These are phyloP conservation scores for Colletes collaris DNA, from an alignment of 2,888 invertebrate genomes.

Conservation along the genomic window DNA sequence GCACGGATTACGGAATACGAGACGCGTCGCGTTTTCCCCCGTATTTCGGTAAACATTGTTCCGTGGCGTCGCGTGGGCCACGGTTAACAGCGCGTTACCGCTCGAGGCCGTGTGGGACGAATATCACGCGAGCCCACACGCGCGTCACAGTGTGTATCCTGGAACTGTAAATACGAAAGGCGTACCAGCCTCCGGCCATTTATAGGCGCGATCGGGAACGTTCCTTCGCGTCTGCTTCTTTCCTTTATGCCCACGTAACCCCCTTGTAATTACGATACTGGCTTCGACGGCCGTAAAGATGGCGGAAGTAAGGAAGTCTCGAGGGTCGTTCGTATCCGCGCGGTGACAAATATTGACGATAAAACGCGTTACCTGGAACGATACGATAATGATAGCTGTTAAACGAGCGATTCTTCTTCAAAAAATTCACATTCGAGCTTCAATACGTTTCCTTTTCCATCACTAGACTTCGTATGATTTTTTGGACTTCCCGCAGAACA, in stretches of 20 bases:
- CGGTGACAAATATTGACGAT: conserved; percentile 67
- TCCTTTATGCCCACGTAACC: conserved; percentile 65
- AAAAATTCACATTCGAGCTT: too few species aligned
- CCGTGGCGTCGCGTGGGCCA: conserved; percentile 16
- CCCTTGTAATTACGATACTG: conserved; percentile 69
- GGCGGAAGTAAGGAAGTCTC: conserved; percentile 49
- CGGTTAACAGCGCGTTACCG: conserved; percentile 30
- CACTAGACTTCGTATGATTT: too few species aligned
- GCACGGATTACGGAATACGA: conserved; percentile 30
- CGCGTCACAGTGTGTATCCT: not conserved
- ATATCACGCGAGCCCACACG: not conserved
- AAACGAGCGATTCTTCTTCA: conserved; percentile 52
- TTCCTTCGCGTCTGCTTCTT: conserved; percentile 32
- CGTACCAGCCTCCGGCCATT: conserved; percentile 44
- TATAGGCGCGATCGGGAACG: conserved; percentile 60
- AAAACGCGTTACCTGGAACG: conserved; percentile 56
- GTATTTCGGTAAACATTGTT: conserved; percentile 48
- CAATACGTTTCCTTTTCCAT: too few species aligned
- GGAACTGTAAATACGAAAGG: conserved; percentile 37
- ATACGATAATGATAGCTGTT: conserved; percentile 33
- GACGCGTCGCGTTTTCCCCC: conserved; percentile 10
- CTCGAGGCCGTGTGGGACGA: conserved; percentile 23
- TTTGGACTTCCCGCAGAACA: too few species aligned
- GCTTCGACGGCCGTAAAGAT: conserved; percentile 33
- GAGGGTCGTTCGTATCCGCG: conserved; percentile 45